Evolutionary conservation across 2,113 vertebrate genomes (phyloP).

Genomic region (Nyctereutes procyonoides): DNA sequence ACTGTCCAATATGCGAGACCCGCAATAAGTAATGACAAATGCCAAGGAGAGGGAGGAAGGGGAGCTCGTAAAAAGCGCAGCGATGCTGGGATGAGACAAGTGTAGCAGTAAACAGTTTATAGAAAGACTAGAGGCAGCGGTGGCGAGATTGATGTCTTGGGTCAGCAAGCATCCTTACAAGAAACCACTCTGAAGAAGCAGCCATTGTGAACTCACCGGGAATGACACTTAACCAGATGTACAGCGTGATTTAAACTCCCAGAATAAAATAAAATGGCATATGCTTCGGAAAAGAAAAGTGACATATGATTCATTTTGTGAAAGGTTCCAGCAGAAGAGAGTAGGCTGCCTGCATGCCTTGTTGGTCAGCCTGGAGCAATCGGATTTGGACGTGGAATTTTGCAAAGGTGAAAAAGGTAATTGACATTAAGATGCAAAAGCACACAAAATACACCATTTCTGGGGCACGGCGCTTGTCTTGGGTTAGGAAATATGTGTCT

Average conservation of each 20-base stretch:
- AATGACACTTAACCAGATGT: background rate
- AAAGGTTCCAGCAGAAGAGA: background rate
- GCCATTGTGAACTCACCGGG: fast-evolving
- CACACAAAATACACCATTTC: fast-evolving
- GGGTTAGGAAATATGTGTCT: fast-evolving
- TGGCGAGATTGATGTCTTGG: background rate
- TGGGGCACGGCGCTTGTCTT: fast-evolving
- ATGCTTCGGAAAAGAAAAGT: background rate
- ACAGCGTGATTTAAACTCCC: background rate
- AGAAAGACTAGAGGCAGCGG: background rate
- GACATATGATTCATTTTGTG: background rate
- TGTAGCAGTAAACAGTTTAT: fast-evolving
- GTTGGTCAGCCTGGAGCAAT: background rate
- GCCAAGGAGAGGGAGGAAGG: background rate
- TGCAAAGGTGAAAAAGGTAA: background rate
- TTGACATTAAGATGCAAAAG: background rate
- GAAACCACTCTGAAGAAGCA: background rate
- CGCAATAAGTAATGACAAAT: background rate
- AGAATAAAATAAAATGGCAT: background rate
- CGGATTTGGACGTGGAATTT: background rate
- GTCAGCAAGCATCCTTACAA: background rate
- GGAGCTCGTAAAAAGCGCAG: background rate
- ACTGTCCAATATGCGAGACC: background rate
- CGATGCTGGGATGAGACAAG: background rate
- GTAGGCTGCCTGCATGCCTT: background rate